Evolutionary conservation across 2,797 vertebrate genomes (phyloP).

Genomic region (Buphagus erythrorhynchus): DNA sequence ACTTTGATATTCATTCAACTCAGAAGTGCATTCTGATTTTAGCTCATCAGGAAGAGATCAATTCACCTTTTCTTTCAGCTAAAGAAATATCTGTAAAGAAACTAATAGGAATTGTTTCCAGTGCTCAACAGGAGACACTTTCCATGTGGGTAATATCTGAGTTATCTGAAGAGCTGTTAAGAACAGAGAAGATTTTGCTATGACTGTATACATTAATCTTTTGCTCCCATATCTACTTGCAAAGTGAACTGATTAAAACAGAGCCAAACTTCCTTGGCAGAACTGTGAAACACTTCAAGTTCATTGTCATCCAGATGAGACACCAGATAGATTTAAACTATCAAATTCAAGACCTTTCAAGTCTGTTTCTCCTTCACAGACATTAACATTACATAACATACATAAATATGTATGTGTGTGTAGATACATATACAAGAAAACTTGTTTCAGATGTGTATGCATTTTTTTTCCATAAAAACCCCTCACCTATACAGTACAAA

Average conservation of each 20-base stretch:
- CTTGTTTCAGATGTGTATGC: neutral
- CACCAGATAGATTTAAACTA: neutral
- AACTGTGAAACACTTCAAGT: neutral
- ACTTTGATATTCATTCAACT: neutral
- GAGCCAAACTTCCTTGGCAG: neutral
- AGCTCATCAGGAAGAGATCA: neutral
- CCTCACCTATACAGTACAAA: fast-evolving
- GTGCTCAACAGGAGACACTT: neutral
- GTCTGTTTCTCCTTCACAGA: neutral
- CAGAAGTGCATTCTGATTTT: neutral
- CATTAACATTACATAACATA: neutral
- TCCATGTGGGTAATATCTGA: neutral
- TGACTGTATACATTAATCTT: neutral
- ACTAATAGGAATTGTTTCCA: neutral
- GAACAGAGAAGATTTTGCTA: neutral
- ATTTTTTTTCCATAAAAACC: neutral
- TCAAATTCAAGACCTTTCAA: neutral
- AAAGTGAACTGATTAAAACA: neutral
- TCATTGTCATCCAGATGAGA: neutral
- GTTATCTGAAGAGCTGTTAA: neutral
- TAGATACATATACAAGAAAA: neutral
- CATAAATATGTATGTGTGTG: no score
- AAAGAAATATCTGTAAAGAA: neutral
- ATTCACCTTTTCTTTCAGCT: neutral
- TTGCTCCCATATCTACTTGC: neutral